Percentiles rank a stretch among this genome's conserved stretches.
Conservation (phyloP, 2,888 invertebrate species). For the Escarpia spicata region DNA sequence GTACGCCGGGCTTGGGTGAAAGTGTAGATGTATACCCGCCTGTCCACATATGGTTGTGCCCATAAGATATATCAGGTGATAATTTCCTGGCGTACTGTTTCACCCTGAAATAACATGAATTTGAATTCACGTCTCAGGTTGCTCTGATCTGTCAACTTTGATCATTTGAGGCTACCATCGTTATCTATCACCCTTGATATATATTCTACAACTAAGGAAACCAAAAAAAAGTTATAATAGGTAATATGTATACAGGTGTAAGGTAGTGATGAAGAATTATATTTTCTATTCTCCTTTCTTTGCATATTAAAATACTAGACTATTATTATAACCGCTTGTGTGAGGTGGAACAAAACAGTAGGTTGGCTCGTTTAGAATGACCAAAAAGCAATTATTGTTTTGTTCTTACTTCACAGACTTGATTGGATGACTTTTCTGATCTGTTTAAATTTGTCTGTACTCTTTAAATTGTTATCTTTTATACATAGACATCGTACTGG, state of each 20-base stretch:
- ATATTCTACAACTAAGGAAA: background rate
- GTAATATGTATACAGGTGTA: no score
- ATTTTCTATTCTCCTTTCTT: no score
- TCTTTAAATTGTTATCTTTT: background rate
- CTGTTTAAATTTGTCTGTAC: background rate
- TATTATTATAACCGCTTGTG: no score
- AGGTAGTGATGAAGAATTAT: no score
- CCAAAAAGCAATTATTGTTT: no score
- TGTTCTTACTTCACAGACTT: no score
- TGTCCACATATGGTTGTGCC: background rate
- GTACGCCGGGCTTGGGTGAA: background rate
- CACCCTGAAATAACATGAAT: background rate
- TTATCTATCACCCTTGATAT: background rate
- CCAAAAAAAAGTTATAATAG: no score
- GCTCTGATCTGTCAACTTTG: background rate
- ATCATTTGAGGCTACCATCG: background rate
- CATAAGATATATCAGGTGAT: background rate
- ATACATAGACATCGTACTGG: background rate
- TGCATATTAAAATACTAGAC: no score
- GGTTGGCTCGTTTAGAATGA: no score
- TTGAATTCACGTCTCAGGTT: background rate
- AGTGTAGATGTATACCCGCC: background rate
- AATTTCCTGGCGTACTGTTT: background rate
- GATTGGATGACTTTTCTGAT: background rate
- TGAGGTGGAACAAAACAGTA: no score